These are phyloP conservation scores for Drosophila bocki DNA, from an alignment of 1,140 invertebrate species.

Conservation along the genomic window DNA sequence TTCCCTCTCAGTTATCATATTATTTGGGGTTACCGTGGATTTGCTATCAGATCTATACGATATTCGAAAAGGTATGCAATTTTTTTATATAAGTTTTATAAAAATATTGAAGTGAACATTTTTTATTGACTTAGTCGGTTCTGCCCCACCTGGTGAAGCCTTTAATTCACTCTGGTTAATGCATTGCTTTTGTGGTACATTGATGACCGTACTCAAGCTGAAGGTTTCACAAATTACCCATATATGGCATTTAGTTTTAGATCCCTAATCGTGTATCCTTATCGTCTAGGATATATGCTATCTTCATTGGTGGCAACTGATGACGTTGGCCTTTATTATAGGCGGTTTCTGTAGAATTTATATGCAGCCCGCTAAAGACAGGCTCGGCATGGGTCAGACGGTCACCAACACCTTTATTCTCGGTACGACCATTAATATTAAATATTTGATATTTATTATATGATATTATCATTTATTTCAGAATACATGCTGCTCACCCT, in stretches of 20 bases:
- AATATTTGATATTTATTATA: no score
- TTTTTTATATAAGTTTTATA: neutral
- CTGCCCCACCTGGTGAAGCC: rapidly evolving
- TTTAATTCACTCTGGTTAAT: neutral
- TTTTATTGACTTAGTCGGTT: neutral
- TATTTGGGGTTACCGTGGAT: neutral
- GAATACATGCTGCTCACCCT: neutral
- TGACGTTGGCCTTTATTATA: neutral
- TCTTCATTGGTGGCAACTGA: slow-evolving; percentile 5
- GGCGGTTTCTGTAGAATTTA: neutral
- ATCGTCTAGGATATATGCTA: neutral
- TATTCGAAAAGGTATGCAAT: neutral
- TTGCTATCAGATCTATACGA: rapidly evolving
- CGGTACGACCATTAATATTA: neutral
- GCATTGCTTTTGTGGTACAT: neutral
- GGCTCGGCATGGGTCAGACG: neutral
- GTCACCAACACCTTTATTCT: neutral
- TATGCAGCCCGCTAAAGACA: neutral
- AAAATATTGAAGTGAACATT: no score
- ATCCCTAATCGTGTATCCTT: neutral
- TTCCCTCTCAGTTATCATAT: neutral
- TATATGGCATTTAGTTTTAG: no score
- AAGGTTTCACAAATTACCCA: neutral
- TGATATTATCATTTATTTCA: neutral
- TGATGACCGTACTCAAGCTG: neutral